phyloP scores from a whole-genome alignment of 2,888 invertebrate species.

The Seira musarum region DNA sequence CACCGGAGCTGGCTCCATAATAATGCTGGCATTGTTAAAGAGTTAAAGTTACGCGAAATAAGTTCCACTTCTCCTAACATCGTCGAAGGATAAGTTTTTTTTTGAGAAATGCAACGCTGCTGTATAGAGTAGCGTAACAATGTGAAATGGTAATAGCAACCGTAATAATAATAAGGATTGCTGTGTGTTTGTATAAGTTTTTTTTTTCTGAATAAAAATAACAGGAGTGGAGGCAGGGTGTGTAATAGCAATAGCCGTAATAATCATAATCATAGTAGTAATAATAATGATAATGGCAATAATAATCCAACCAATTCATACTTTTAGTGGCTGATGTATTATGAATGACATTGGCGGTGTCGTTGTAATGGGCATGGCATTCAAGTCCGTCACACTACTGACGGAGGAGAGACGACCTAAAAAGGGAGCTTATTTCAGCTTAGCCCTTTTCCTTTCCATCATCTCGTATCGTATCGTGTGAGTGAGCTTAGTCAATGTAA shows the following conservation, averaged over 20 bases:
- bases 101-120: too few relatives aligned
- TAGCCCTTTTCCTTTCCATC: too few relatives aligned
- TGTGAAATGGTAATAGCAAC: conserved; percentile 40
- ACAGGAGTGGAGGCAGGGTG: conserved; percentile 32
- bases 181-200: conserved; percentile 21
- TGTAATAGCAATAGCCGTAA: conserved; percentile 47
- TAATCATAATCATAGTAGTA: conserved; percentile 48
- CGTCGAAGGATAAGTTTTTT: too few relatives aligned
- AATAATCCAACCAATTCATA: conserved; percentile 56
- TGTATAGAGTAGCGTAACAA: conserved; percentile 35
- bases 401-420: not conserved
- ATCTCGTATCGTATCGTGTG: too few relatives aligned
- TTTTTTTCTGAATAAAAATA: not conserved
- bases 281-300: conserved; percentile 46
- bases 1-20: too few relatives aligned
- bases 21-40: too few relatives aligned
- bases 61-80: too few relatives aligned
- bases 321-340: conserved; percentile 57
- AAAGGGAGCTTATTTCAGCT: not conserved
- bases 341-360: conserved; percentile 53
- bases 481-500: not conserved
- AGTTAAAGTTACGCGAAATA: too few relatives aligned
- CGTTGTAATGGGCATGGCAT: conserved; percentile 35
- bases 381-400: not conserved
- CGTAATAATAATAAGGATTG: conserved; percentile 35